Evolutionary conservation across 2,113 vertebrate species (phyloP).

Genomic region (Micromys minutus): DNA sequence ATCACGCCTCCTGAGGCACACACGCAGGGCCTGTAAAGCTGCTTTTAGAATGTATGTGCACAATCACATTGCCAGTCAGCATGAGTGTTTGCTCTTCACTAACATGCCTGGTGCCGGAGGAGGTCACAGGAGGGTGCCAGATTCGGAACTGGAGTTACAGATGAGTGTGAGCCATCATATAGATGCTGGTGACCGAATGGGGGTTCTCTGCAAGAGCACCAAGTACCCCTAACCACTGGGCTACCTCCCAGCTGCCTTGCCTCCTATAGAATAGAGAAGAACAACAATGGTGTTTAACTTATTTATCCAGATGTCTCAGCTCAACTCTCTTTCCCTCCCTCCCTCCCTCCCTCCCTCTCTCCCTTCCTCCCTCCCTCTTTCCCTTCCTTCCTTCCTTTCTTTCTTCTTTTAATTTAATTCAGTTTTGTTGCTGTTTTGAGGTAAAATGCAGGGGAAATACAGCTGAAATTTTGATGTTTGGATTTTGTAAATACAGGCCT

Average conservation of each 20-base stretch:
- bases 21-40: not conserved
- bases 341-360: no score
- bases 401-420: not conserved
- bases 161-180: no score
- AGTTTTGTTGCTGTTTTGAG: not conserved
- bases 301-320: not conserved
- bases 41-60: not conserved
- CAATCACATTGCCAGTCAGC: not conserved
- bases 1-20: not conserved
- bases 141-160: not conserved
- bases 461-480: constrained; percentile 2
- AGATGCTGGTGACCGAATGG: not conserved
- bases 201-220: not conserved
- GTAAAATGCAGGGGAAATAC: not conserved
- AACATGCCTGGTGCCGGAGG: not conserved
- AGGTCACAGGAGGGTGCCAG: not conserved
- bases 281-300: not conserved
- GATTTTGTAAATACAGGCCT: not conserved
- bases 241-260: no score
- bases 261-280: not conserved
- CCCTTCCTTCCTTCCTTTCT: not conserved
- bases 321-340: not conserved
- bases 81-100: not conserved
- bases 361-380: no score
- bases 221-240: not conserved